These are phyloP conservation scores for Eupeodes latifasciatus DNA, from an alignment of 2,888 invertebrate species.

Conservation along the genomic window DNA sequence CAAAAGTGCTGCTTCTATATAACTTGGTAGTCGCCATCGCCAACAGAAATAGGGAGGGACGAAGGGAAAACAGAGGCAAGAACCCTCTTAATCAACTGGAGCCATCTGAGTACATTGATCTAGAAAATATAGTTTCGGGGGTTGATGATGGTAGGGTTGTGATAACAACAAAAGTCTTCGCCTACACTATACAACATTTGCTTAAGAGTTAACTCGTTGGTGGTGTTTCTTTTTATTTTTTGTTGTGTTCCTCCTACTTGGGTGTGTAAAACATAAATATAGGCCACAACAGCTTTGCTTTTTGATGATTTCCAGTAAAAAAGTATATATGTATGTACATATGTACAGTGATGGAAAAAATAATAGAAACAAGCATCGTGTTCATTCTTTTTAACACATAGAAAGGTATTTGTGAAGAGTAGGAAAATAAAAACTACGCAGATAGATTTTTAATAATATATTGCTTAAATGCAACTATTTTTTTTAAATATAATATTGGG, in stretches of 20 bases:
- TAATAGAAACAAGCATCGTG: no score
- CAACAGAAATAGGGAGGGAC: constrained; percentile 27
- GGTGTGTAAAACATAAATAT: constrained; percentile 42
- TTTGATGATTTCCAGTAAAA: constrained; percentile 22
- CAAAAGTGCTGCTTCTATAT: no score
- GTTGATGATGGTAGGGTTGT: constrained; percentile 37
- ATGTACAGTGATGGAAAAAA: no score
- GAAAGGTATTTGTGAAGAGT: no score
- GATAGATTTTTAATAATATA: no score
- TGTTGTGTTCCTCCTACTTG: constrained; percentile 31
- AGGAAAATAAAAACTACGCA: no score
- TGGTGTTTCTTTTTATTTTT: background rate
- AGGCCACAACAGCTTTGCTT: constrained; percentile 41
- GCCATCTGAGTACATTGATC: constrained; percentile 70
- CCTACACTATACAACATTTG: constrained; percentile 2
- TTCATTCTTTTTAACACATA: no score
- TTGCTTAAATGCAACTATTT: no score
- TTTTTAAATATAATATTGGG: no score
- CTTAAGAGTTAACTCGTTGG: constrained; percentile 24
- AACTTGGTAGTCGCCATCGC: background rate
- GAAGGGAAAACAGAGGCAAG: constrained; percentile 11
- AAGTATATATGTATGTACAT: background rate
- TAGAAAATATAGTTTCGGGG: constrained; percentile 61
- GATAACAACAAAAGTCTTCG: constrained; percentile 58
- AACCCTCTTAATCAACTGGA: constrained; percentile 61